Evolutionary conservation across 2,797 vertebrate species (phyloP).

Genomic region (Schizothorax lantsangensis): DNA sequence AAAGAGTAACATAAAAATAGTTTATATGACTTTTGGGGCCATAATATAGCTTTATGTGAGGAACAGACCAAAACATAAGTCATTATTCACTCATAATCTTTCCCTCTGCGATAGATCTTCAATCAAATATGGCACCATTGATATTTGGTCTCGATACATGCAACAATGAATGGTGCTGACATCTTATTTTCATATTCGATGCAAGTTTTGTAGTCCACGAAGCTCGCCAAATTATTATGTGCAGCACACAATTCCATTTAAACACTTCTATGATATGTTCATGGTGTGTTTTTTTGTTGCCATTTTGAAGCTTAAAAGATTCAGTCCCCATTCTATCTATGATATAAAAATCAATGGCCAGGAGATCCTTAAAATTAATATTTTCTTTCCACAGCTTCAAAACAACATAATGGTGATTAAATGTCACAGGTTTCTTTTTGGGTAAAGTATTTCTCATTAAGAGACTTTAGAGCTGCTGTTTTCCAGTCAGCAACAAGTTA

Average conservation of each 20-base stretch:
- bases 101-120: background rate
- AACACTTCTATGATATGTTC: background rate
- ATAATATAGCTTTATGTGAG: background rate
- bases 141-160: background rate
- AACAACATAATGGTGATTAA: background rate
- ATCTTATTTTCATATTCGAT: background rate
- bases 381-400: background rate
- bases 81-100: conserved; percentile 7
- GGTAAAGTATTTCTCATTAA: background rate
- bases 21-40: background rate
- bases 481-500: background rate
- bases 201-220: background rate
- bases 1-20: background rate
- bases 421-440: background rate
- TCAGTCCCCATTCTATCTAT: background rate
- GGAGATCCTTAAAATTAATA: background rate
- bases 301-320: background rate
- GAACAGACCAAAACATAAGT: background rate
- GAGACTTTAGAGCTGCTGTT: background rate
- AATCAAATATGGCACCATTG: background rate
- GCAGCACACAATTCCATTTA: background rate
- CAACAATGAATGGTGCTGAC: background rate
- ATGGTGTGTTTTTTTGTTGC: background rate
- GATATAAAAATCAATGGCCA: background rate
- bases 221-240: background rate